Conservation (phyloP, 2,888 invertebrate species). For the Gonocerus acuteangulatus region DNA sequence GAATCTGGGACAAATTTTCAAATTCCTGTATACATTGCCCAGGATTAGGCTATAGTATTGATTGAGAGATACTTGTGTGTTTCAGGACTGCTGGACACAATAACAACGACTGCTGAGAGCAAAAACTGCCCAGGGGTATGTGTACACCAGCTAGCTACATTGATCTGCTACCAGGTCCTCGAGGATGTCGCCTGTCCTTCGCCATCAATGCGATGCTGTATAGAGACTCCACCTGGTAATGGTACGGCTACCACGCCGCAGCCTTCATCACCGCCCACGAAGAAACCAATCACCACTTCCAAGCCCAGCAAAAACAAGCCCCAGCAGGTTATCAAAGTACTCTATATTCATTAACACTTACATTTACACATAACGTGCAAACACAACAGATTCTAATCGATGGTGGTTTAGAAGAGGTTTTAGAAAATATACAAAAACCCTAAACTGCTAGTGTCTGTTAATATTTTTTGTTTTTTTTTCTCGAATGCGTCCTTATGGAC, state of each 20-base stretch:
- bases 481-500: too few relatives aligned
- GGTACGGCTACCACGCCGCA: conserved; percentile 22
- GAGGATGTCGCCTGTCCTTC: conserved; percentile 75
- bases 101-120: conserved; percentile 75
- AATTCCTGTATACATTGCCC: too few relatives aligned
- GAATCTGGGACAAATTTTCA: too few relatives aligned
- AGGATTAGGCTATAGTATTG: too few relatives aligned
- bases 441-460: too few relatives aligned
- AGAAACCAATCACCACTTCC: conserved; percentile 27
- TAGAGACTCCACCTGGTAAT: conserved; percentile 54
- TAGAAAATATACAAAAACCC: too few relatives aligned
- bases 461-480: too few relatives aligned
- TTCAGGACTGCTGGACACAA: conserved; percentile 71
- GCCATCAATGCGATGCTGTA: conserved; percentile 74
- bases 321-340: conserved; percentile 8
- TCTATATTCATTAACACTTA: neutral
- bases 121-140: conserved; percentile 85
- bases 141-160: conserved; percentile 74
- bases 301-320: conserved; percentile 27
- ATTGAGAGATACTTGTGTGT: too few relatives aligned
- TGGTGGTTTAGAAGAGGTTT: too few relatives aligned
- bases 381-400: too few relatives aligned
- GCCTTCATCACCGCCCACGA: conserved; percentile 22
- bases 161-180: conserved; percentile 77
- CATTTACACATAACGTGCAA: too few relatives aligned